phyloP scores from a whole-genome alignment of 2,888 invertebrate genomes.

The Epirrita christyi region DNA sequence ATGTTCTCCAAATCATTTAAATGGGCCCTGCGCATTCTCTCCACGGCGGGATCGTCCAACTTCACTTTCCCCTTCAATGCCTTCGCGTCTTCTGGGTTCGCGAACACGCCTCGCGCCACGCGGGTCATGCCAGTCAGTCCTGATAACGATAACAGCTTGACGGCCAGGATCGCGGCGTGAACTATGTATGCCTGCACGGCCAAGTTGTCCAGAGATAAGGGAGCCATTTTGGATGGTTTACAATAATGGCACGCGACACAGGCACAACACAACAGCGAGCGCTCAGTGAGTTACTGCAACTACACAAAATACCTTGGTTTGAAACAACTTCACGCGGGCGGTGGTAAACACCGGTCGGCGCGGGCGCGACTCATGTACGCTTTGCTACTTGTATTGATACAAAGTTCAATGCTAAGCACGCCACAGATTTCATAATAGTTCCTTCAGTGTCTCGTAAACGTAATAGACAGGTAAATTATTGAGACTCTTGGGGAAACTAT shows the following conservation, averaged over 20 bases:
- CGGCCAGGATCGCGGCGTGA: constrained; percentile 65
- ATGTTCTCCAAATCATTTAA: constrained; percentile 90
- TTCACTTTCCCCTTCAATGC: constrained; percentile 60
- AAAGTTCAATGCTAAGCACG: neutral
- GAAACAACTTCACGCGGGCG: constrained; percentile 31
- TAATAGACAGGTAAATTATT: too few relatives aligned
- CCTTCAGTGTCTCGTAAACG: too few relatives aligned
- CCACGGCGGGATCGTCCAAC: constrained; percentile 63
- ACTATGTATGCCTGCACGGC: constrained; percentile 67
- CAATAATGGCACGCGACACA: constrained; percentile 23
- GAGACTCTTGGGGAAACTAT: too few relatives aligned
- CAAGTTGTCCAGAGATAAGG: constrained; percentile 51
- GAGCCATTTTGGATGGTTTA: constrained; percentile 49
- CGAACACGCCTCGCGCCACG: constrained; percentile 53
- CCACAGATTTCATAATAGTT: too few relatives aligned
- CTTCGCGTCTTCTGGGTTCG: constrained; percentile 70
- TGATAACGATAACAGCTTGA: constrained; percentile 60
- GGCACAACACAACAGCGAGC: constrained; percentile 22
- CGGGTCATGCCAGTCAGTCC: constrained; percentile 56
- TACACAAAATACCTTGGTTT: too few relatives aligned
- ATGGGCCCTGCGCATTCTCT: constrained; percentile 83
- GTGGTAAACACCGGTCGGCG: constrained; percentile 3
- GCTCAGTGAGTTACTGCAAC: constrained; percentile 16
- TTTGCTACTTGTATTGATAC: neutral
- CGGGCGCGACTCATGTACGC: neutral